Percentiles rank a stretch among this genome's conserved stretches.
These are phyloP conservation scores for Physeter macrocephalus DNA, from an alignment of 2,113 vertebrate genomes.

Conservation along the genomic window DNA sequence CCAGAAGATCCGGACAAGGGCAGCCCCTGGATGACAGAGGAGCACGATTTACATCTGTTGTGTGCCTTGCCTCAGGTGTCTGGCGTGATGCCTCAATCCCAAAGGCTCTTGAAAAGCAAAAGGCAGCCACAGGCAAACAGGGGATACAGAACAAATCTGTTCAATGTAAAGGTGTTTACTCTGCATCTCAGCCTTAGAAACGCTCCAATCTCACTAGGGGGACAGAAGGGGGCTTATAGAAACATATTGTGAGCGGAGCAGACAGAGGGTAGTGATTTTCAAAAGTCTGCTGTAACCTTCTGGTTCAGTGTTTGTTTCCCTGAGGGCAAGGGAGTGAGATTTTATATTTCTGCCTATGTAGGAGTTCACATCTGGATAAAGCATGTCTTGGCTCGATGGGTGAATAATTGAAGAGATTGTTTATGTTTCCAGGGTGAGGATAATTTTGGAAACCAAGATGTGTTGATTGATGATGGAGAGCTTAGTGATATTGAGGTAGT, in stretches of 20 bases:
- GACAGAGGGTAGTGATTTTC: slow-evolving; percentile 8
- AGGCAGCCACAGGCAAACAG: slow-evolving; percentile 25
- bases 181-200: neutral
- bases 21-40: neutral
- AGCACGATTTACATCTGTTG: neutral
- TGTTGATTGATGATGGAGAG: neutral
- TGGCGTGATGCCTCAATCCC: neutral
- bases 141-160: neutral
- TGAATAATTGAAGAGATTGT: neutral
- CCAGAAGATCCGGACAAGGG: neutral
- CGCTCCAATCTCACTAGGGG: neutral
- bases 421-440: neutral
- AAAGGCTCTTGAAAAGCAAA: slow-evolving; percentile 20
- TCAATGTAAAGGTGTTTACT: slow-evolving; percentile 40
- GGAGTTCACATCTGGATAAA: neutral
- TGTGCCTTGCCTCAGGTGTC: neutral
- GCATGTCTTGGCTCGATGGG: neutral
- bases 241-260: neutral
- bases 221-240: neutral
- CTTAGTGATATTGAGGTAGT: neutral
- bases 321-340: neutral
- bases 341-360: neutral
- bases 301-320: slow-evolving; percentile 34
- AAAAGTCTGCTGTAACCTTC: slow-evolving; percentile 3
- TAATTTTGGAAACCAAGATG: neutral